Conservation (phyloP, 2,888 invertebrate species). For the Athetis lepigone region DNA sequence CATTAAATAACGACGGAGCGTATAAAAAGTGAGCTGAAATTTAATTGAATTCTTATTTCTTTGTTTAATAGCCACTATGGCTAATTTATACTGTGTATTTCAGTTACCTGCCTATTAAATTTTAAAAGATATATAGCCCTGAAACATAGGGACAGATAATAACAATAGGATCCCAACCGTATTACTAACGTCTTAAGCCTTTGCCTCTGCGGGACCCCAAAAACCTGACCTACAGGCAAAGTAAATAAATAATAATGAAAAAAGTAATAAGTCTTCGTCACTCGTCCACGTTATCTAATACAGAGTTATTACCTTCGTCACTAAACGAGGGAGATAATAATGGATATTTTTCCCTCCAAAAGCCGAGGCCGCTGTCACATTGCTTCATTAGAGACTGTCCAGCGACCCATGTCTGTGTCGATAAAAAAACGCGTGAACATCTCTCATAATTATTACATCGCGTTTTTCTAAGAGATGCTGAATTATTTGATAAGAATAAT, state of each 20-base stretch:
- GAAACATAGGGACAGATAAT: no score
- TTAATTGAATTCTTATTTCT: no score
- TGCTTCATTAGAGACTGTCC: constrained; percentile 69
- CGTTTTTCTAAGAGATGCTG: constrained; percentile 8
- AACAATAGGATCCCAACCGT: no score
- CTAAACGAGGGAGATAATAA: constrained; percentile 62
- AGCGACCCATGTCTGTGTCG: constrained; percentile 55
- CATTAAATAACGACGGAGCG: no score
- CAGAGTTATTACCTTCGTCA: constrained; percentile 71
- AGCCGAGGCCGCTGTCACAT: constrained; percentile 69
- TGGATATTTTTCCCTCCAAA: constrained; percentile 65
- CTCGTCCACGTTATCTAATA: constrained; percentile 62
- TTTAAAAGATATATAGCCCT: no score
- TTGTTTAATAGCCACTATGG: no score
- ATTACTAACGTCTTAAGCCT: no score
- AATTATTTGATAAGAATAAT: constrained; percentile 2
- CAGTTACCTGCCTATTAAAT: no score
- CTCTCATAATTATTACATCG: constrained; percentile 1
- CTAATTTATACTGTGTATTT: no score
- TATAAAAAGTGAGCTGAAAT: no score
- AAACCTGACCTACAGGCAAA: neutral
- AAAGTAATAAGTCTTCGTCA: constrained; percentile 57
- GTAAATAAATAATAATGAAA: constrained; percentile 30
- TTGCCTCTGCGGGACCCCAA: no score
- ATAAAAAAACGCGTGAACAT: constrained; percentile 41